phyloP scores from a whole-genome alignment of 2,113 vertebrate species.

The Thamnaconus septentrionalis region DNA sequence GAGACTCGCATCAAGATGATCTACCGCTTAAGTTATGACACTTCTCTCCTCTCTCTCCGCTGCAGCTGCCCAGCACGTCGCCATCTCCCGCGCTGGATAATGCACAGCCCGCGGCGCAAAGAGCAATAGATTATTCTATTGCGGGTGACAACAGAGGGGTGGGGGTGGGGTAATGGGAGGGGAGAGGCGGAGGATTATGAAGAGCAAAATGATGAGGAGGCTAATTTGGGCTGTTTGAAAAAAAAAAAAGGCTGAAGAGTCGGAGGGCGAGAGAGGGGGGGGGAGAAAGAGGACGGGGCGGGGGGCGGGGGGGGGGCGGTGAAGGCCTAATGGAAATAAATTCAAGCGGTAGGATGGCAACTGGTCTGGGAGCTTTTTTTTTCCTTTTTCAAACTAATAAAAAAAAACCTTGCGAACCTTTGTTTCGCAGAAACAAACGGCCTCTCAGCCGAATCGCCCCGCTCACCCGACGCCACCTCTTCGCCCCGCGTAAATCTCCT shows the following conservation, averaged over 20 bases:
- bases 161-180: slow-evolving; percentile 4
- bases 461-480: slow-evolving; percentile 26
- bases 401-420: slow-evolving; percentile 25
- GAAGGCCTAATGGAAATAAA: slow-evolving; percentile 41
- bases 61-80: too few species aligned
- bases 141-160: slow-evolving; percentile 59
- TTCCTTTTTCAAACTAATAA: too few species aligned
- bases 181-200: slow-evolving; percentile 39
- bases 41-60: too few species aligned
- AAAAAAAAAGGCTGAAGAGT: slow-evolving; percentile 16
- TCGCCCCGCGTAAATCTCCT: slow-evolving; percentile 47
- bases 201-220: slow-evolving; percentile 56
- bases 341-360: slow-evolving; percentile 12
- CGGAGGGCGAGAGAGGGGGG: too few species aligned
- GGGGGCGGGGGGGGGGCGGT: neutral
- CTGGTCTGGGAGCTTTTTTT: neutral
- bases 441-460: neutral
- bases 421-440: slow-evolving; percentile 22
- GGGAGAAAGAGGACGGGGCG: too few species aligned
- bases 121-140: slow-evolving; percentile 22
- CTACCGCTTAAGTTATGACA: too few species aligned
- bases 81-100: too few species aligned
- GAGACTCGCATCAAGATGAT: too few species aligned
- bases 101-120: too few species aligned
- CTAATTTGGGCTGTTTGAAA: slow-evolving; percentile 62